Conservation (phyloP, 2,888 invertebrate genomes). For the Pandemis heparana region DNA sequence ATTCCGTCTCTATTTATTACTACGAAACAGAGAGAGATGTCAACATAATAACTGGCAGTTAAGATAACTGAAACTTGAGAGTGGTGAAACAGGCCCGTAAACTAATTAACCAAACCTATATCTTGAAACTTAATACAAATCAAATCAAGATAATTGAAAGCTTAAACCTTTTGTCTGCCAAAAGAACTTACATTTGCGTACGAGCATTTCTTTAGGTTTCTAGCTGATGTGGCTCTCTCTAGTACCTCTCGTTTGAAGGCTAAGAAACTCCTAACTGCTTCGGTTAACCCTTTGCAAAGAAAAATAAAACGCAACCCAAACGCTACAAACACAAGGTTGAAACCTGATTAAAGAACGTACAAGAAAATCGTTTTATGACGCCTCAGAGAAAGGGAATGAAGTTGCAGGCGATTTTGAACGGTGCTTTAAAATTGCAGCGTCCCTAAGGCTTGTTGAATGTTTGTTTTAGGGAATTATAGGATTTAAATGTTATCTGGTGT, state of each 20-base stretch:
- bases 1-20: no score
- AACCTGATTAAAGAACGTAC: neutral
- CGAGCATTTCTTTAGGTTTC: constrained; percentile 34
- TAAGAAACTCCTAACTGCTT: constrained; percentile 38
- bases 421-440: constrained; percentile 28
- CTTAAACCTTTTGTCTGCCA: neutral
- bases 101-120: no score
- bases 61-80: no score
- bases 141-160: neutral
- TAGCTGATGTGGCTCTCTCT: constrained; percentile 27
- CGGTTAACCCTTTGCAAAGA: constrained; percentile 32
- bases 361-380: constrained; percentile 35
- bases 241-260: constrained; percentile 39
- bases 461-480: constrained; percentile 1
- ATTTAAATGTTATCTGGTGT: neutral
- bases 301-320: constrained; percentile 13
- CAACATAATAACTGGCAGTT: no score
- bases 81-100: no score
- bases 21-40: no score
- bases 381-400: constrained; percentile 28
- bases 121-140: neutral
- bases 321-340: neutral
- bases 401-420: constrained; percentile 31
- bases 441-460: neutral
- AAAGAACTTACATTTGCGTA: constrained; percentile 30